Evolutionary conservation across 2,888 invertebrate species (phyloP).

Genomic region (Nudaria mundana): DNA sequence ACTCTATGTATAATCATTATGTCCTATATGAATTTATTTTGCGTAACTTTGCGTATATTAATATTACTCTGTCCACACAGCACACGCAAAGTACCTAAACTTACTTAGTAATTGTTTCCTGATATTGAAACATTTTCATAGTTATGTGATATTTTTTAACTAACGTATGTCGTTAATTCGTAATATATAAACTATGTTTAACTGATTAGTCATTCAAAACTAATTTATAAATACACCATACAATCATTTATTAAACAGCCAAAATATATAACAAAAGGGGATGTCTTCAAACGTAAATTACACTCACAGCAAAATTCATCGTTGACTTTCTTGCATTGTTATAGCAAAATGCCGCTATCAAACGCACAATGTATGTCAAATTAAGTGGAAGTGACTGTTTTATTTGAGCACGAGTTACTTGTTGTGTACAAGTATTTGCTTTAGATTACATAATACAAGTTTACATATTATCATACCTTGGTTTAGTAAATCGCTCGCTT

Average conservation of each 20-base stretch:
- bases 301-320: slow-evolving; percentile 18
- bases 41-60: too few relatives aligned
- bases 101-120: too few relatives aligned
- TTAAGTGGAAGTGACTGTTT: slow-evolving; percentile 4
- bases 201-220: slow-evolving; percentile 8
- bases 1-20: too few relatives aligned
- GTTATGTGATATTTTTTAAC: too few relatives aligned
- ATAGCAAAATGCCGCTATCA: slow-evolving; percentile 2
- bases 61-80: too few relatives aligned
- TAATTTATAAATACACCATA: slow-evolving; percentile 20
- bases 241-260: slow-evolving; percentile 19
- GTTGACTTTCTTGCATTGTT: slow-evolving; percentile 10
- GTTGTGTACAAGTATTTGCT: too few relatives aligned
- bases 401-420: slow-evolving; percentile 9
- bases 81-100: too few relatives aligned
- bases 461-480: slow-evolving; percentile 11
- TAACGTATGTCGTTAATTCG: too few relatives aligned
- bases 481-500: slow-evolving; percentile 14
- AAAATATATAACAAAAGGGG: background rate
- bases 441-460: slow-evolving; percentile 4
- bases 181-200: background rate
- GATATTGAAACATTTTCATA: too few relatives aligned
- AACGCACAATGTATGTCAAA: slow-evolving; percentile 10
- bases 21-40: too few relatives aligned
- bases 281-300: slow-evolving; percentile 6